phyloP scores from a whole-genome alignment of 2,888 invertebrate species.

The Tetheella fluctuosa region DNA sequence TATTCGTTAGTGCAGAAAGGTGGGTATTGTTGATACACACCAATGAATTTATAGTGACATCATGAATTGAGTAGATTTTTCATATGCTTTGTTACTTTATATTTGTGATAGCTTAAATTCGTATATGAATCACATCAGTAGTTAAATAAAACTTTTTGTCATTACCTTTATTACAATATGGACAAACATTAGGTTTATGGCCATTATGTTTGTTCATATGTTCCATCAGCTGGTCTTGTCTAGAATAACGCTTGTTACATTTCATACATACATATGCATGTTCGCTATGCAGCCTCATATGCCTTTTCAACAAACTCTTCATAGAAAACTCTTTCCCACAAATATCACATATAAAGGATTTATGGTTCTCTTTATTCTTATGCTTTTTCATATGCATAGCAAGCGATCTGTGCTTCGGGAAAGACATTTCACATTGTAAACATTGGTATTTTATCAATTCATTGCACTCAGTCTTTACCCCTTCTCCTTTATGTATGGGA shows the following conservation, averaged over 20 bases:
- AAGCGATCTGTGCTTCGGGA: slow-evolving; percentile 78
- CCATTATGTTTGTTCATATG: slow-evolving; percentile 85
- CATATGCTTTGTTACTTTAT: too few species aligned
- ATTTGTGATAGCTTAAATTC: too few species aligned
- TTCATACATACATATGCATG: slow-evolving; percentile 80
- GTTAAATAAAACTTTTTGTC: not conserved
- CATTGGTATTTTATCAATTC: slow-evolving; percentile 63
- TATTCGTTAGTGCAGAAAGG: too few species aligned
- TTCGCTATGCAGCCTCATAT: slow-evolving; percentile 80
- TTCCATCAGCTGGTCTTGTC: slow-evolving; percentile 82
- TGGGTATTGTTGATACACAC: too few species aligned
- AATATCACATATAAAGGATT: slow-evolving; percentile 68
- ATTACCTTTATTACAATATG: slow-evolving; percentile 84
- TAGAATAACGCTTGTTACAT: slow-evolving; percentile 83
- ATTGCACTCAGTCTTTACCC: slow-evolving; percentile 46
- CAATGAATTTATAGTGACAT: too few species aligned
- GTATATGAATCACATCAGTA: too few species aligned
- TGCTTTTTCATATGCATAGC: slow-evolving; percentile 67
- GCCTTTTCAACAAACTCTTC: slow-evolving; percentile 71
- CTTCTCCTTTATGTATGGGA: slow-evolving; percentile 28
- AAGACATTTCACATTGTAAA: slow-evolving; percentile 79
- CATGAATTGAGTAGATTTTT: too few species aligned
- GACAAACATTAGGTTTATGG: slow-evolving; percentile 83
- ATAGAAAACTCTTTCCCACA: slow-evolving; percentile 73
- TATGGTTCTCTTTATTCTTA: slow-evolving; percentile 49